These are phyloP conservation scores for Rhegmatorhina hoffmannsi DNA, from an alignment of 2,113 vertebrate genomes.

Conservation along the genomic window DNA sequence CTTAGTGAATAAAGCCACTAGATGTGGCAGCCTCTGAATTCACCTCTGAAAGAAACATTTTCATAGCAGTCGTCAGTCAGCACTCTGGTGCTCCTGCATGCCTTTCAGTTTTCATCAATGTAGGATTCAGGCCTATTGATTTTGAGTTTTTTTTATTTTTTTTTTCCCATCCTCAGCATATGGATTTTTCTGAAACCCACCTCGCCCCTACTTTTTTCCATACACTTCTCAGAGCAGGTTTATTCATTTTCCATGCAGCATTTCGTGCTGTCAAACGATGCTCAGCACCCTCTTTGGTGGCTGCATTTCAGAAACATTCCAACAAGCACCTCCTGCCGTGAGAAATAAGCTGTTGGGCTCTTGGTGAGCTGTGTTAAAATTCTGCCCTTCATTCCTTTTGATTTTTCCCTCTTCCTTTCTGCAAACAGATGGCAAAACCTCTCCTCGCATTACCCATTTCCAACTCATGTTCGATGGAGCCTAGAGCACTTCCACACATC, in stretches of 20 bases:
- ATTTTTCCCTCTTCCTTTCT: background rate
- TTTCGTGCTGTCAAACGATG: background rate
- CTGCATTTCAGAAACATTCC: background rate
- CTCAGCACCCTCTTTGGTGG: background rate
- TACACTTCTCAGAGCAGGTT: background rate
- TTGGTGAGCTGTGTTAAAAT: background rate
- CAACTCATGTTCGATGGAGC: background rate
- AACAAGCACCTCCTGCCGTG: background rate
- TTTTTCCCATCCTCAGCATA: background rate
- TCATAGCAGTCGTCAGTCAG: background rate
- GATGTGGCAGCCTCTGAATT: background rate
- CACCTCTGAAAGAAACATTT: background rate
- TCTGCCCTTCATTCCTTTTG: background rate
- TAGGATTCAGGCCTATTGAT: background rate
- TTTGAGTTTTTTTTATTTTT: background rate
- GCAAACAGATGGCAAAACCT: background rate
- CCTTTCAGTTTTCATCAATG: slow-evolving; percentile 19
- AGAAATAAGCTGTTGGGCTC: background rate
- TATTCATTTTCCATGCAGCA: background rate
- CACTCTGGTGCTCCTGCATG: background rate
- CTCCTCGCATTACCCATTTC: background rate
- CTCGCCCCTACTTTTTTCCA: background rate
- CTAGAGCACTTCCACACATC: background rate
- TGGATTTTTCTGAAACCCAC: background rate
- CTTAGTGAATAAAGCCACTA: background rate